Evolutionary conservation across 2,797 vertebrate species (phyloP), one percentile per base, ranked within the genome.

Genomic region (Clarias pachynema): DNA sequence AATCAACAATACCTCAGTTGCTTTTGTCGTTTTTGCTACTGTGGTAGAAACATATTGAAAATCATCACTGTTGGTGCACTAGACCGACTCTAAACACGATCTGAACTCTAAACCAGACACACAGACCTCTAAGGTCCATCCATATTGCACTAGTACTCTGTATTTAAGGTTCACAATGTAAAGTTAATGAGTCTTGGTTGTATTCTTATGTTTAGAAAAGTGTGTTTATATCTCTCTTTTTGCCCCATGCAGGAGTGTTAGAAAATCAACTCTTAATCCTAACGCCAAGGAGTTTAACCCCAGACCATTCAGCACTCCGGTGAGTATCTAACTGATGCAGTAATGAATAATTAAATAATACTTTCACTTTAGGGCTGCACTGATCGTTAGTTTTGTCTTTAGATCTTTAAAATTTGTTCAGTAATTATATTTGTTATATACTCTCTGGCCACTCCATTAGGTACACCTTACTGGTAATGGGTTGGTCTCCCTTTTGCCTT

Each of bases 241-340:
- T 85, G 75, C 72, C 66, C 77, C 66, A 2, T 93, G 79, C 92
- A 99, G 98, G 93, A 98, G 98, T 97, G 97, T 99, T 88, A 96
- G 96, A 93, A 99, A 99, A 94, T 99, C 98, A 79, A 99, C 98
- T 37, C 92, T 99, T 91, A 99, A 99, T 92, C 98, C 98, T 73
- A 99, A 99, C 86, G 98, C 98, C 86, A 98, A 99, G 91, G 98
- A 99, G 90, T 99, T 99, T 94, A 99, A 99, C 91, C 98, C 98
- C 88, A 96, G 98, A 85, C 95, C 95, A 87, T 98, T 98, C 91
- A 95, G 94, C 89, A 94, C 97, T 88, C 98, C 98, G 93, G 98
- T 99, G 92, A 95, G 95, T 91, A 26, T 74, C 57, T 83, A 24
- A 57, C 3, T 75, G 49, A 34, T 37, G 57, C 57, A 77, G 18